Conservation (phyloP, 1,140 invertebrate genomes). For the Elysia chlorotica region DNA sequence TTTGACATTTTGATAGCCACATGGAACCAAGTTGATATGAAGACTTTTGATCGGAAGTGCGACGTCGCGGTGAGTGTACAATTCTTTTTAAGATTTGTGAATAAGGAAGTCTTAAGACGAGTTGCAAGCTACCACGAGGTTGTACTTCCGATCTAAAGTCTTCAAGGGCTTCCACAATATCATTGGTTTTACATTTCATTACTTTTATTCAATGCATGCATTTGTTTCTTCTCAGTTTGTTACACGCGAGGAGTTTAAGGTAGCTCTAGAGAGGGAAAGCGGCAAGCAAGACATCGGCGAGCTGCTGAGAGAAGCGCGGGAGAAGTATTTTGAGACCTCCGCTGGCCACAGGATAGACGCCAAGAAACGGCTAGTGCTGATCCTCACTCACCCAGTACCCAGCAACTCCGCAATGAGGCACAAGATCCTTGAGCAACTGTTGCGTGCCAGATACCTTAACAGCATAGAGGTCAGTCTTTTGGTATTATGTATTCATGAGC, state of each 20-base stretch:
- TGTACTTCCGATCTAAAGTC: background rate
- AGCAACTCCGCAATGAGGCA: too few species aligned
- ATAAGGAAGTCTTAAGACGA: background rate
- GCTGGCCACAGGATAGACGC: background rate
- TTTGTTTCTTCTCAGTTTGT: constrained; percentile 1
- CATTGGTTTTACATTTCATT: background rate
- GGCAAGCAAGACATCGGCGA: background rate
- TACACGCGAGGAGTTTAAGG: background rate
- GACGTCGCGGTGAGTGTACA: background rate
- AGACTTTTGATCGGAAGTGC: too few species aligned
- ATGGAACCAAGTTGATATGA: too few species aligned
- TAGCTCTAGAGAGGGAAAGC: background rate
- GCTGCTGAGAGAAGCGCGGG: background rate
- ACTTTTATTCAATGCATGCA: background rate
- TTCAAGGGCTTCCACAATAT: too few species aligned
- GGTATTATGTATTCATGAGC: too few species aligned
- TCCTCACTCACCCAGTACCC: too few species aligned
- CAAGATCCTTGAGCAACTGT: too few species aligned
- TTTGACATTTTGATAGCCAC: too few species aligned
- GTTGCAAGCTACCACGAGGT: background rate
- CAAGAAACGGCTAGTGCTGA: background rate
- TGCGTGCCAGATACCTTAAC: too few species aligned
- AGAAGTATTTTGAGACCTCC: background rate
- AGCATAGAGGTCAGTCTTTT: too few species aligned
- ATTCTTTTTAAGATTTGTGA: background rate